These are phyloP conservation scores for Muscidifurax raptorellus DNA, from an alignment of 1,140 invertebrate genomes.

Conservation along the genomic window DNA sequence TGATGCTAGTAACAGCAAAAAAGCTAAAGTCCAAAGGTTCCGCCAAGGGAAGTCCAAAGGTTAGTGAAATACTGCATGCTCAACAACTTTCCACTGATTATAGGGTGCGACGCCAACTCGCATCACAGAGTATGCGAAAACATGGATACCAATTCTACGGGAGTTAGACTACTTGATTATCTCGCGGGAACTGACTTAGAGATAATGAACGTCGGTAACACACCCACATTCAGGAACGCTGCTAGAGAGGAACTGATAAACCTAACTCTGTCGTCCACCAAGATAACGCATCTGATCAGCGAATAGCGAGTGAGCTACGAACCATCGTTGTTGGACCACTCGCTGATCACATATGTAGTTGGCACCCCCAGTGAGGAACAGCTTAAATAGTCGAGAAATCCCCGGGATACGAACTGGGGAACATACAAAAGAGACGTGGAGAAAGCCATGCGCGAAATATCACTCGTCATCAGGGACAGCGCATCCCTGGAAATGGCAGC, in stretches of 20 bases:
- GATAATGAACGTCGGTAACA: not conserved
- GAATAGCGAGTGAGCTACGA: not conserved
- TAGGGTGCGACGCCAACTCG: conserved; percentile 1
- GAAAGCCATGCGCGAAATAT: not conserved
- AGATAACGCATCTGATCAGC: not conserved
- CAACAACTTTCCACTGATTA: not conserved
- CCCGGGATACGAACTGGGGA: not conserved
- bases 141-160: not conserved
- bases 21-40: too few relatives aligned
- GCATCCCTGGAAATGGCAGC: not conserved
- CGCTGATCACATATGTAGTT: not conserved
- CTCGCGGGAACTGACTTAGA: not conserved
- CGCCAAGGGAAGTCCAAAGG: not conserved
- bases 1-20: too few relatives aligned
- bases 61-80: not conserved
- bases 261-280: not conserved
- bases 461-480: not conserved
- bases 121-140: not conserved
- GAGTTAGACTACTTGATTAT: not conserved
- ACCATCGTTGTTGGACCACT: not conserved
- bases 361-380: not conserved
- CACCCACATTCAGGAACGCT: not conserved
- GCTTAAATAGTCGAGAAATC: not conserved
- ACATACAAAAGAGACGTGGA: not conserved
- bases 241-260: not conserved